A percentile compares a stretch with the other conserved stretches of the same genome.
phyloP scores from a whole-genome alignment of 2,888 invertebrate genomes.

The Troides aeacus region DNA sequence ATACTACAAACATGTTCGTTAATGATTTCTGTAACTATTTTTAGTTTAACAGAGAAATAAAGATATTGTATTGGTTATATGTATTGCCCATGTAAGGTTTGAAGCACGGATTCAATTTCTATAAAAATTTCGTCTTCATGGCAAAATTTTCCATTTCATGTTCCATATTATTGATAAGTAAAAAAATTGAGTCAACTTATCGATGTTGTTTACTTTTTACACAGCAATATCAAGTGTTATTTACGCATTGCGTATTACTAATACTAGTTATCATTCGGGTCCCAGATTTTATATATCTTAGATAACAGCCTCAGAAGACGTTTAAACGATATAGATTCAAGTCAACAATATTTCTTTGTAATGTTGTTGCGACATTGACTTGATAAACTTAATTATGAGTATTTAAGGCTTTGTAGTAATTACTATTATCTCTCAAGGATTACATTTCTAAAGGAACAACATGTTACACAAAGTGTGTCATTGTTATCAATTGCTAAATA shows the following conservation, averaged over 20 bases:
- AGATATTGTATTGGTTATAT: no score
- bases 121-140: not conserved
- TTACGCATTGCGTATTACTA: not conserved
- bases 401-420: not conserved
- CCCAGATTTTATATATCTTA: not conserved
- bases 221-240: not conserved
- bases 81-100: no score
- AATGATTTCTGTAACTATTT: no score
- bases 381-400: not conserved
- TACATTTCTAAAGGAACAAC: not conserved
- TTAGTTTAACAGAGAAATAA: no score
- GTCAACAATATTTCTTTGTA: no score
- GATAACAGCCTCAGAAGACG: not conserved
- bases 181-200: not conserved
- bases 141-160: not conserved
- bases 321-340: no score
- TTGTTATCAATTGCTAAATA: not conserved
- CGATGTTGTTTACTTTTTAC: not conserved
- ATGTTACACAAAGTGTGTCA: not conserved
- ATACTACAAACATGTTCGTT: no score
- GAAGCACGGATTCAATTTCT: no score
- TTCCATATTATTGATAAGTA: not conserved
- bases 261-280: not conserved
- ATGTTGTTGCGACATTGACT: not conserved
- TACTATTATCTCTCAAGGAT: not conserved